Conservation (phyloP, 2,113 vertebrate genomes). For the Nyctereutes procyonoides region DNA sequence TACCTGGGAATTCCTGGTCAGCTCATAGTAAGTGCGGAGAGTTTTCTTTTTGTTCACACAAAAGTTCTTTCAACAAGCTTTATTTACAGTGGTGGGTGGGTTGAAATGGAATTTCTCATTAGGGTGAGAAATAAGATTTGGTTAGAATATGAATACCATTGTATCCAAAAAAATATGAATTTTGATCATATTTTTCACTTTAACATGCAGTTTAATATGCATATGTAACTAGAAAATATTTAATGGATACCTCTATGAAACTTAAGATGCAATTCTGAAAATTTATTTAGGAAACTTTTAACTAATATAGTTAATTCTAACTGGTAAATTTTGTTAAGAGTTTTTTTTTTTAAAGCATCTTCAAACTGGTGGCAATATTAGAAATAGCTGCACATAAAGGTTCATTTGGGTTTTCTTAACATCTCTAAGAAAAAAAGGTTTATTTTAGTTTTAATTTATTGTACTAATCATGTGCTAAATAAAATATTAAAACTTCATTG, state of each 20-base stretch:
- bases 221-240: neutral
- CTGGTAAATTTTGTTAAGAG: neutral
- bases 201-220: neutral
- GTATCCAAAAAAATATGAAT: neutral
- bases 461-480: neutral
- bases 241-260: neutral
- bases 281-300: conserved; percentile 8
- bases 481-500: neutral
- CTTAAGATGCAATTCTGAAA: neutral
- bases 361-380: neutral
- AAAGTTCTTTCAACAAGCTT: neutral
- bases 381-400: neutral
- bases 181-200: neutral
- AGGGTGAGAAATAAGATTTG: conserved; percentile 41
- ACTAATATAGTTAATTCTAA: conserved; percentile 30
- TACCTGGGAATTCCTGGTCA: neutral
- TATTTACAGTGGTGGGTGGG: neutral
- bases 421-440: neutral
- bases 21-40: conserved; percentile 4
- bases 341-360: neutral
- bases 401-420: conserved; percentile 39
- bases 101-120: neutral
- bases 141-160: neutral
- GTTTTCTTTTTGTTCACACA: neutral
- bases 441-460: conserved; percentile 18